Percentiles rank a stretch among this genome's conserved stretches.
phyloP scores from a whole-genome alignment of 2,888 invertebrate genomes.

The Ornithoptera priamus region DNA sequence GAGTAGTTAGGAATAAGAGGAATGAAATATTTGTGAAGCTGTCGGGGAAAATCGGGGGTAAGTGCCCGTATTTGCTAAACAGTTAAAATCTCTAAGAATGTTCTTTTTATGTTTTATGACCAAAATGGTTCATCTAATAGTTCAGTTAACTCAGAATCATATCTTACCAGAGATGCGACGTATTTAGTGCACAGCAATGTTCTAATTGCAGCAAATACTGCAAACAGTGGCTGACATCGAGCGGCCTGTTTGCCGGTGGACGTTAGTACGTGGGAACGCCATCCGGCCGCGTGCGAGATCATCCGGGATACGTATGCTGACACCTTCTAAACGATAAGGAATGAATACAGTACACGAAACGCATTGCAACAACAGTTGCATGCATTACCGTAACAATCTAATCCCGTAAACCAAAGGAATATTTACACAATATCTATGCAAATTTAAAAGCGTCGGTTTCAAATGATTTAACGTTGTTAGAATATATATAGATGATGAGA shows the following conservation, averaged over 20 bases:
- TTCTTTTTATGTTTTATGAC: too few species aligned
- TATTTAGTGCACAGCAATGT: slow-evolving; percentile 82
- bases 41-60: too few species aligned
- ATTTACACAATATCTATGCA: background rate
- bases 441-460: background rate
- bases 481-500: background rate
- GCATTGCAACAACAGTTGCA: background rate
- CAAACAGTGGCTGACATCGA: slow-evolving; percentile 86
- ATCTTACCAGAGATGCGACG: slow-evolving; percentile 82
- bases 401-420: background rate
- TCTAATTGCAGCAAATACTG: slow-evolving; percentile 83
- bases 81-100: too few species aligned
- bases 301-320: slow-evolving; percentile 80
- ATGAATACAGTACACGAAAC: slow-evolving; percentile 2
- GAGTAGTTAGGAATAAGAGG: too few species aligned
- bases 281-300: slow-evolving; percentile 83
- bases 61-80: too few species aligned
- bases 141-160: background rate
- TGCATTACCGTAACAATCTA: background rate
- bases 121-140: background rate
- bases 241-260: slow-evolving; percentile 84
- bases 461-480: background rate
- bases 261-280: slow-evolving; percentile 82
- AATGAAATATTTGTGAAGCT: too few species aligned
- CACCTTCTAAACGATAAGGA: slow-evolving; percentile 70